phyloP scores from a whole-genome alignment of 2,113 vertebrate genomes.

The Limanda limanda region DNA sequence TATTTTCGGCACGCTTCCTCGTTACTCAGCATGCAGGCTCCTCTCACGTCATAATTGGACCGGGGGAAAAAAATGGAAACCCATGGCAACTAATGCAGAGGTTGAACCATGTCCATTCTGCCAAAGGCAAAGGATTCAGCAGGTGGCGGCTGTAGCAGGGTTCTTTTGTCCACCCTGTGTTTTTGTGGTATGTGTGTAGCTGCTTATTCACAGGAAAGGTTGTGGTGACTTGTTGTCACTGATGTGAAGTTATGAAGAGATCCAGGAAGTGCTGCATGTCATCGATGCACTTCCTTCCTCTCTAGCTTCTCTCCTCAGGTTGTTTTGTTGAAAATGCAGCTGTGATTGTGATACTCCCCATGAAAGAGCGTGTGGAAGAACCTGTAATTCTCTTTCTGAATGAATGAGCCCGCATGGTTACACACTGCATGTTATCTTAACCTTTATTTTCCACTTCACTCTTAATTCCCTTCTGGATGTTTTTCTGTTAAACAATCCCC shows the following conservation, averaged over 20 bases:
- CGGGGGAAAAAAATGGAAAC: constrained; percentile 64
- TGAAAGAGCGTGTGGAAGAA: background rate
- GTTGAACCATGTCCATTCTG: constrained; percentile 66
- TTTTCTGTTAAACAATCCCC: background rate
- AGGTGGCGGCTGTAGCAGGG: constrained; percentile 46
- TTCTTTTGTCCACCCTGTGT: background rate
- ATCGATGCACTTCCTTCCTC: constrained; percentile 50
- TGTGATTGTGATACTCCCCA: background rate
- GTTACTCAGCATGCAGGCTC: constrained; percentile 80
- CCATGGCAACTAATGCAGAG: constrained; percentile 82
- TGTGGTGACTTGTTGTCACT: constrained; percentile 36
- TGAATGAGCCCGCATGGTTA: background rate
- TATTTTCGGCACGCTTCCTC: constrained; percentile 80
- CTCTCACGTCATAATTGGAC: constrained; percentile 75
- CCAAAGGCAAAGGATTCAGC: constrained; percentile 60
- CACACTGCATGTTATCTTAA: background rate
- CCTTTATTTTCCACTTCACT: background rate
- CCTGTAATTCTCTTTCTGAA: background rate
- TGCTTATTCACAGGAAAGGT: constrained; percentile 14
- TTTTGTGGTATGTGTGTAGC: constrained; percentile 12
- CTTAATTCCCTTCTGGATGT: background rate
- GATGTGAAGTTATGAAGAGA: constrained; percentile 12
- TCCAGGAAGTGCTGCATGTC: constrained; percentile 62
- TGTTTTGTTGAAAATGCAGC: background rate
- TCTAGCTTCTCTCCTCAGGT: background rate